Evolutionary conservation across 1,140 invertebrate genomes (phyloP), one percentile per base, ranked within the genome.

Genomic region (Bathynomus jamesi): DNA sequence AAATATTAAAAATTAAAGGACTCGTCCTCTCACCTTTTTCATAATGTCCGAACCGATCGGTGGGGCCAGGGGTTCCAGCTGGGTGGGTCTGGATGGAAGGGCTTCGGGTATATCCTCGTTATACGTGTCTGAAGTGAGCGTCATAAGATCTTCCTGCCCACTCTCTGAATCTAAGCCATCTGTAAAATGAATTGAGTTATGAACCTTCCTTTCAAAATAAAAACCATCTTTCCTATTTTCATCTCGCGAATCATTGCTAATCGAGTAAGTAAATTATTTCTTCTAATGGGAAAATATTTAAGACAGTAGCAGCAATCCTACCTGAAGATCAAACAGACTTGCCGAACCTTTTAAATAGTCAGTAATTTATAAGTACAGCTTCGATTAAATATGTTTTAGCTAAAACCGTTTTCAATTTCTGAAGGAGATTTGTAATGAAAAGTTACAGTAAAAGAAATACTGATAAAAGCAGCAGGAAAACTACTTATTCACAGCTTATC

Each of bases 41-140:
- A 85, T 81, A 40, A 81, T 82, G 76, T 86, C 86, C 60, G 80
- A 80, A 28, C 80, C 83, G 5, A 86, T 86, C 21, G 87, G 86
- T 7, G 87, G 85, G 0, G 87, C 85, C 29, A 88, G 81, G 66
- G 88, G 83, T 69, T 89, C 88, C 70, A 89, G 80, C 75, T 87
- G 85, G 62, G 82, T 84, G 1, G 87, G 85, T 70, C 83, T 80
- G 69, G 83, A 81, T 67, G 81, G 71, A 64, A 80, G 74, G 32
- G 61, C 61, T 46, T 73, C 72, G 81, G 77, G 76, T 40, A 64
- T 11, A 80, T 81, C 74, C 40, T 72, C 74, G 60, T 73, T 74
- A 25, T 73, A 40, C 11, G 66, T 72, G 67, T 72, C 69, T 21
- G 70, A 69, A 8, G 73, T 70, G 13, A 74, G 73, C 11, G 73